Evolutionary conservation across 2,113 vertebrate species (phyloP), one percentile per base, ranked within the genome.

Genomic region (Alethe castanea): DNA sequence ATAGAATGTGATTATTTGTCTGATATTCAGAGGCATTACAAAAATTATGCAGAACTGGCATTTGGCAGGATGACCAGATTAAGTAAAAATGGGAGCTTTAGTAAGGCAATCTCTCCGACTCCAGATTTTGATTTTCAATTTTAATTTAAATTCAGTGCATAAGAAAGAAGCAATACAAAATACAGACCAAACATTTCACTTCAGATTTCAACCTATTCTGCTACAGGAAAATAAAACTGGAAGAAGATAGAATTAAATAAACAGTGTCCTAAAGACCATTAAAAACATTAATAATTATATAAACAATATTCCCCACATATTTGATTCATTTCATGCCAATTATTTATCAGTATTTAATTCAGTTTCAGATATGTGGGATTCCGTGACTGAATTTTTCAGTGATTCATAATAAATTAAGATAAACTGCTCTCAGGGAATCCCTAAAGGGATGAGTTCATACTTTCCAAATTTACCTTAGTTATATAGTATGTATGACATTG

Each of bases 1-100:
- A 31, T 64, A 81, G n/a, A 89, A 93, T 93, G 44, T 79, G 82
- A 88, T 92, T 92, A 90, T 81, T 90, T 95, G 45, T 60, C 35
- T 87, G 45, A 57, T 72, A 91, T 84, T 94, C 71, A 81, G 52
- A 94, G 25, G 28, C 36, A 64, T 80, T 91, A 73, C 11, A 84
- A 69, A 92, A 93, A 50, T 61, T 71, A 76, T 76, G 33, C 40
- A 82, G 20, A 95, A 62, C 25, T 78, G 82, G 24, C 26, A 88
- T 76, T 73, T 73, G 20, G 10, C 40, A 66, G 53, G 19, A 52
- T 90, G 35, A 90, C 31, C 48, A 66, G 12, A 73, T 50, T 42
- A 77, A 90, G 61, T 62, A 88, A 72, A 81, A 95, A 84, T 26
- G 35, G 50, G 29, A 72, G 33, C 3, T 86, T 95, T 94, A 66